Base-by-base conservation (phyloP, 2,797 vertebrate genomes). In the Selene dorsalis region DNA sequence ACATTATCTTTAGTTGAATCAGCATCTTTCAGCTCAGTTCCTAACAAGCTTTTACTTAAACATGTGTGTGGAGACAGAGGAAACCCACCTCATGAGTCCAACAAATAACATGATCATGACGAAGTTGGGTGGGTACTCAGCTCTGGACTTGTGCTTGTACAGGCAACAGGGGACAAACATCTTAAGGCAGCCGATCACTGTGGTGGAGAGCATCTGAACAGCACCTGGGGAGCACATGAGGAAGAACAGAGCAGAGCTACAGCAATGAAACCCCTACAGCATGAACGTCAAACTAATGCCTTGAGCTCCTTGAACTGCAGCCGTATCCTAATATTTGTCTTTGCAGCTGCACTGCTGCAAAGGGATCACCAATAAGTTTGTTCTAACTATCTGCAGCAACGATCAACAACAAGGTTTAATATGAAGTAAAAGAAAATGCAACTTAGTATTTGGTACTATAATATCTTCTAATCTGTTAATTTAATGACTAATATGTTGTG, bases 51-150 rank as follows among this genome's bases (percentile, higher is more conserved):
- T 8, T 16, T 56, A 3, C 20, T 13, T 26, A 56, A 56, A 4
- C 6, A 38, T 48, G 26, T 22, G 28, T 52, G 6, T 26, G 35
- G 35, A 47, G 13, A 59, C n/a, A 66, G 24, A 22, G 60, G 2
- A 24, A 5, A 48, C 77, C 9, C 43, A 98, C 98, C 98, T 97
- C 96, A 99, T 98, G 16, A 99, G 91, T 14, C 98, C 98, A 22
- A 99, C 97, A 39, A 99, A 98, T 11, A 99, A 88, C 98, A 99
- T 99, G 75, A 97, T 98, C 96, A 97, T 96, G 92, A 98, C 69
- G 92, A 99, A 99, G 69, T 98, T 98, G 56, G 97, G 89, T 0
- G 98, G 98, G 13, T 96, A 98, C 32, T 97, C 96, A 0, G 92
- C 83, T 65, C 98, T 95, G 9, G 96, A 59, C 85, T 99, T 98